phyloP scores from a whole-genome alignment of 2,113 vertebrate species.

The Callaeas wilsoni region DNA sequence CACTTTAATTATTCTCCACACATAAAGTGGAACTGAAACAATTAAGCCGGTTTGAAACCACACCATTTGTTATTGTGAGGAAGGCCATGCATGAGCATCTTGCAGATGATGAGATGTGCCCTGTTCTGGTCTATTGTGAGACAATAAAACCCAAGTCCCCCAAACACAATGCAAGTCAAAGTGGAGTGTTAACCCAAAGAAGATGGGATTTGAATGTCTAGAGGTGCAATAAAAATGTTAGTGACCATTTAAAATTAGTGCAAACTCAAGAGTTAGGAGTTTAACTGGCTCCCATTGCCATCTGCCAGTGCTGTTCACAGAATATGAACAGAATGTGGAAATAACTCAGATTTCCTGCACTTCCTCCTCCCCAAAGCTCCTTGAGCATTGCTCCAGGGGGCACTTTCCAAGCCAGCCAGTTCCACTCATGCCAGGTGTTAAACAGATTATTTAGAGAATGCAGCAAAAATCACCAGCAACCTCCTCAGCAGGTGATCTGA shows the following conservation, averaged over 20 bases:
- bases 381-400: not conserved
- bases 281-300: not conserved
- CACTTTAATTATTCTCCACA: not conserved
- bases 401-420: not conserved
- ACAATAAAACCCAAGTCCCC: not conserved
- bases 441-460: not conserved
- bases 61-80: not conserved
- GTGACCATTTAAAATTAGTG: not conserved
- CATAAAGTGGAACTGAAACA: conserved; percentile 33
- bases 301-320: not conserved
- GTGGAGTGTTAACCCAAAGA: not conserved
- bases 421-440: not conserved
- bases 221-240: not conserved
- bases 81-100: not conserved
- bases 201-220: not conserved
- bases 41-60: conserved; percentile 9
- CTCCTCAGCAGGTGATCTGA: not conserved
- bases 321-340: not conserved
- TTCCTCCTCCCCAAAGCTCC: not conserved
- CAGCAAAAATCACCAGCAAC: not conserved
- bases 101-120: not conserved
- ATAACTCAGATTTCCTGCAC: not conserved
- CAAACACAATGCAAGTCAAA: not conserved
- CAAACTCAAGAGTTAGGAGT: not conserved
- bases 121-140: not conserved